phyloP scores from a whole-genome alignment of 1,140 invertebrate genomes.

The Matsumurasca onukii region DNA sequence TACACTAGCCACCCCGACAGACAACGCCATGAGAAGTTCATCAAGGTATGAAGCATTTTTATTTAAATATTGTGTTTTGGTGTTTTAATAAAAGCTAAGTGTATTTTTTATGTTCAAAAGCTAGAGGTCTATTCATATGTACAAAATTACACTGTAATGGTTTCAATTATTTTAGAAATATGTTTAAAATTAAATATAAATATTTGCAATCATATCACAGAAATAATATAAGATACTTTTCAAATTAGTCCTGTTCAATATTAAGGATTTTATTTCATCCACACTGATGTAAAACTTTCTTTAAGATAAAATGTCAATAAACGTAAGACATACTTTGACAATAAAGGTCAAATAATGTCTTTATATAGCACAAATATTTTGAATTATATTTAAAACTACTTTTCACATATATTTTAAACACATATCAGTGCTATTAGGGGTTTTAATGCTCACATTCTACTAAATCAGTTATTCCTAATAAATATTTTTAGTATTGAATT shows the following conservation, averaged over 20 bases:
- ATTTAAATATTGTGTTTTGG: not conserved
- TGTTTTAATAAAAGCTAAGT: not conserved
- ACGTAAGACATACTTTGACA: not conserved
- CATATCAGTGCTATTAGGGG: too few species aligned
- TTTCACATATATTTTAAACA: too few species aligned
- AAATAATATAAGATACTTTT: not conserved
- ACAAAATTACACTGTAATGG: not conserved
- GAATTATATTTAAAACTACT: not conserved
- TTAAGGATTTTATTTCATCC: not conserved
- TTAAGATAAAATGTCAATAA: not conserved
- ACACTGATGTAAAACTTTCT: not conserved
- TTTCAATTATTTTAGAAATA: not conserved
- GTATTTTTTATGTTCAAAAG: not conserved
- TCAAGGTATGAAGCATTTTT: not conserved
- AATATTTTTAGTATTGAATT: too few species aligned
- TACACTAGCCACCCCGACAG: conserved; percentile 9
- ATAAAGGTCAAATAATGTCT: not conserved
- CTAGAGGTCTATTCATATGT: not conserved
- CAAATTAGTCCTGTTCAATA: not conserved
- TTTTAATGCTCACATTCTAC: too few species aligned
- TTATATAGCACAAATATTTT: not conserved
- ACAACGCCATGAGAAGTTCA: conserved; percentile 19
- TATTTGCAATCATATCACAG: not conserved
- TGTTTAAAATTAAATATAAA: not conserved
- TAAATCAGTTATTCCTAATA: too few species aligned